Base-by-base conservation (phyloP, 2,113 vertebrate species). In the Dasyornis broadbenti region DNA sequence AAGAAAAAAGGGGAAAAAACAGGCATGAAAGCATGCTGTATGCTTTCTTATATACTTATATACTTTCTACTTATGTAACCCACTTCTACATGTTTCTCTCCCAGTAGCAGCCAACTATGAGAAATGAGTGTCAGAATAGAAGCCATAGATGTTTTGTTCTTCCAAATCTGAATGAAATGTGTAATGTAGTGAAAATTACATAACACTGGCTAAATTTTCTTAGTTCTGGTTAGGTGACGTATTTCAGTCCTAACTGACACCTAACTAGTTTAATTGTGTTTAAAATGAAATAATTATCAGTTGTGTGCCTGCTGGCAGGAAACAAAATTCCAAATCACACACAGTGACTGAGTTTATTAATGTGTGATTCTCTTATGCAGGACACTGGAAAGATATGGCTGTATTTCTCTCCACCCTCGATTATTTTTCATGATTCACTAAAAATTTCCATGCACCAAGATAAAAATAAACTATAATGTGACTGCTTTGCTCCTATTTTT, bases 381-480 rank as follows among this genome's bases (percentile, higher is more conserved):
- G 68, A 53, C 72, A 64, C 44, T 94, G 94, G 94, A 94, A 96
- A 94, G 79, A 94, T 61, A 66, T 3, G 23, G 56, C 57, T 83
- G 47, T 64, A 15, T 90, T 94, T 94, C 50, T 95, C 84, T 87
- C 90, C 54, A 78, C 40, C 45, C n/a, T 19, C 40, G 59, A 69
- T 88, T 77, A 78, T 86, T 95, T 94, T 85, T 94, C 2, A 4
- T 82, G 56, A 89, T 81, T 94, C 88, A 86, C 31, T 78, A 73
- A 92, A 87, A 49, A 73, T 92, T 95, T 97, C 94, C 96, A 35
- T 90, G 79, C 10, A 37, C 60, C 11, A 86, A 80, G 93, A 93
- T 73, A 94, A 97, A 96, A 96, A 96, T 93, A 95, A 85, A 47
- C 77, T 63, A 22, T 57, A 68, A 53, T 52, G 23, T 93, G 94